phyloP scores from a whole-genome alignment of 2,797 vertebrate species.

The Enteromius anoplus region DNA sequence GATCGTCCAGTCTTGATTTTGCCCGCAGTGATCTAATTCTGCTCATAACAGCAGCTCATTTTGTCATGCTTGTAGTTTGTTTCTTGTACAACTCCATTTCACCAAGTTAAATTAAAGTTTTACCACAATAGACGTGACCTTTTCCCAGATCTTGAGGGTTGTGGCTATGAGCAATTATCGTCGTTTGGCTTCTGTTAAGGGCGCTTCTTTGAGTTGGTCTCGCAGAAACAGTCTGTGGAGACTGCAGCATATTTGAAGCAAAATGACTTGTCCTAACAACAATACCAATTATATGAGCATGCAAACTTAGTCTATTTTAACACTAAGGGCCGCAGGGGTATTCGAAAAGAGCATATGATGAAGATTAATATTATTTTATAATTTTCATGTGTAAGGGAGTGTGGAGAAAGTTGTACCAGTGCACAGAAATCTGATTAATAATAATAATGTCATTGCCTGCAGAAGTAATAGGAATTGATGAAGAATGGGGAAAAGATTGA shows the following conservation, averaged over 20 bases:
- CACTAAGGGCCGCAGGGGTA: neutral
- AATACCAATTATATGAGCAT: slow-evolving; percentile 46
- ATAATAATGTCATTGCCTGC: neutral
- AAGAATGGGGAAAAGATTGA: neutral
- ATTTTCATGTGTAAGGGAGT: neutral
- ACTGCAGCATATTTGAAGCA: slow-evolving; percentile 27
- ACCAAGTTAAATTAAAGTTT: slow-evolving; percentile 61
- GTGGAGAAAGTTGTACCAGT: neutral
- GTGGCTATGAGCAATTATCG: slow-evolving; percentile 60
- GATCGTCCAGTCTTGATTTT: slow-evolving; percentile 24
- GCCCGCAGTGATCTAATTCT: slow-evolving; percentile 29
- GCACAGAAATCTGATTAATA: neutral
- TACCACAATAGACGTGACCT: slow-evolving; percentile 60
- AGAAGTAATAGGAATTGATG: neutral
- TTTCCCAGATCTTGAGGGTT: slow-evolving; percentile 61
- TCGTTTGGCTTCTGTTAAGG: slow-evolving; percentile 57
- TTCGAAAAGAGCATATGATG: slow-evolving; percentile 8
- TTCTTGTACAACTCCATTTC: slow-evolving; percentile 42
- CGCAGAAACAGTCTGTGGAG: slow-evolving; percentile 43
- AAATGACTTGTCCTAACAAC: slow-evolving; percentile 45
- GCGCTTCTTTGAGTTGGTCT: slow-evolving; percentile 51
- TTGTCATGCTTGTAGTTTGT: slow-evolving; percentile 51
- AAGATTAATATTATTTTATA: neutral
- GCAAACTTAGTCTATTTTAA: slow-evolving; percentile 42
- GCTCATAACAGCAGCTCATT: slow-evolving; percentile 37